A percentile compares a stretch with the other conserved stretches of the same genome.
phyloP scores from a whole-genome alignment of 1,140 invertebrate genomes.

The Rhopalosiphum maidis region DNA sequence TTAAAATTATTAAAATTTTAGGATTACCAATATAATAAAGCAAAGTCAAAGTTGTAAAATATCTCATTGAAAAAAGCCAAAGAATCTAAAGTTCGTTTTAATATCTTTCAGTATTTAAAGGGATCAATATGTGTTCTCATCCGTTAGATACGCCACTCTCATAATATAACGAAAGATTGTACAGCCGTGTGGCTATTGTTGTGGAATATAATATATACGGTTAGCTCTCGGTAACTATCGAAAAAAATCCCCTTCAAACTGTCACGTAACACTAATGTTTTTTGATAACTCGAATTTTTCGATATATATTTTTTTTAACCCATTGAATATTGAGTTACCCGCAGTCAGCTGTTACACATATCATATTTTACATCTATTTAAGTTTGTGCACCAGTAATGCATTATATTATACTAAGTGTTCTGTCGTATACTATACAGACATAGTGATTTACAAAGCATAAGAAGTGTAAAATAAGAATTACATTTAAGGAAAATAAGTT shows the following conservation, averaged over 20 bases:
- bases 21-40: no score
- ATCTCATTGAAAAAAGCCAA: background rate
- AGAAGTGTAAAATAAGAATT: background rate
- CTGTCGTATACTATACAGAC: background rate
- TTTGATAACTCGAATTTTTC: background rate
- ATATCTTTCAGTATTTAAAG: background rate
- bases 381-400: background rate
- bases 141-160: background rate
- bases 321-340: background rate
- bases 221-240: background rate
- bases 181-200: background rate
- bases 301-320: background rate
- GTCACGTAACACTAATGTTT: slow-evolving; percentile 8
- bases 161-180: background rate
- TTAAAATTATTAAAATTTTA: background rate
- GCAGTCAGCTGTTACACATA: background rate
- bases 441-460: background rate
- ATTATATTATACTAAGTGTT: background rate
- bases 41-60: background rate
- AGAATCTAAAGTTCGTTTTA: background rate
- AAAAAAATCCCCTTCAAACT: background rate
- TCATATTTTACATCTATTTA: background rate
- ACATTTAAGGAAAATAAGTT: background rate
- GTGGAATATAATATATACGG: background rate
- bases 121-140: background rate